phyloP scores from a whole-genome alignment of 2,888 invertebrate genomes.

The Andrena camellia region DNA sequence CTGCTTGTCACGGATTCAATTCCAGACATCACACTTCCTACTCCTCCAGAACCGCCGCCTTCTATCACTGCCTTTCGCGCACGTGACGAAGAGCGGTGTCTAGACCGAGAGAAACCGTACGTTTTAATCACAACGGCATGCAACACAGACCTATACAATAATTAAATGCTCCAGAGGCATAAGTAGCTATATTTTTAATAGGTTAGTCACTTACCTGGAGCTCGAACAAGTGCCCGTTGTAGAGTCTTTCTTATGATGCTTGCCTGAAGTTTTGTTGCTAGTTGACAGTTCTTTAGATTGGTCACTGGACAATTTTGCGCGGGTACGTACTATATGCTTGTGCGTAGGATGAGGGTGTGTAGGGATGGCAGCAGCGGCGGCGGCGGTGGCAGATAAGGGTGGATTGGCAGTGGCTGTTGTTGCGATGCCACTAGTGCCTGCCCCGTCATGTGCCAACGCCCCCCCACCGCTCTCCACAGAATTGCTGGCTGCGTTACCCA shows the following conservation, averaged over 20 bases:
- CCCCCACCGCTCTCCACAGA: conserved; percentile 84
- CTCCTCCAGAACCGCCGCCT: conserved; percentile 86
- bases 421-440: conserved; percentile 82
- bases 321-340: conserved; percentile 82
- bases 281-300: conserved; percentile 84
- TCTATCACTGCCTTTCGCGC: conserved; percentile 85
- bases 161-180: not conserved
- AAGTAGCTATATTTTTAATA: not conserved
- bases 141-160: too few species aligned
- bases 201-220: conserved; percentile 85
- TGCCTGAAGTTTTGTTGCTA: conserved; percentile 81
- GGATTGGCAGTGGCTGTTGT: conserved; percentile 81
- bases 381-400: conserved; percentile 82
- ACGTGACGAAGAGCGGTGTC: conserved; percentile 86
- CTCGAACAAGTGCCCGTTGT: conserved; percentile 90
- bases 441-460: conserved; percentile 84
- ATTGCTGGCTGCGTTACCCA: conserved; percentile 85
- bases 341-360: conserved; percentile 85
- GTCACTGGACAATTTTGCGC: conserved; percentile 80
- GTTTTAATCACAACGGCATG: not conserved
- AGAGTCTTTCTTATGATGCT: conserved; percentile 83
- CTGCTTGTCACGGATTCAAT: conserved; percentile 81
- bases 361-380: conserved; percentile 84
- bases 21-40: conserved; percentile 79
- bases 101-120: conserved; percentile 46